Evolutionary conservation across 2,888 invertebrate genomes (phyloP).

Genomic region (Adelognathus sp.): DNA sequence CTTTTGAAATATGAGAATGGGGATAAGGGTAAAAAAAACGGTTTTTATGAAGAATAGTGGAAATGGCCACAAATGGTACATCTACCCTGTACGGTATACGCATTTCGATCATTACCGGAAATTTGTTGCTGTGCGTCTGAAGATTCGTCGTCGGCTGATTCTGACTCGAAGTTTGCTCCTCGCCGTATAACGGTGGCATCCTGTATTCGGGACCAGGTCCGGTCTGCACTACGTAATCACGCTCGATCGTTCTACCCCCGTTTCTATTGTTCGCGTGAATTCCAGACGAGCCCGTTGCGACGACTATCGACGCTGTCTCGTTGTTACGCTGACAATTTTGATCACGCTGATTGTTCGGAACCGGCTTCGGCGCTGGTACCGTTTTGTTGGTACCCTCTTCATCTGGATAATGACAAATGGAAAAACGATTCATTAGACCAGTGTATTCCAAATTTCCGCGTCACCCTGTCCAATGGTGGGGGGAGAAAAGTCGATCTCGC

Average conservation of each 20-base stretch:
- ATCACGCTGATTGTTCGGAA: constrained; percentile 77
- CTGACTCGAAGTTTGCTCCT: constrained; percentile 81
- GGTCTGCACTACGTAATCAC: constrained; percentile 41
- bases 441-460: no score
- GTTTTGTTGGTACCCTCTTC: constrained; percentile 85
- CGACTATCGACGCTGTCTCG: constrained; percentile 44
- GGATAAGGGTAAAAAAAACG: no score
- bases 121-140: constrained; percentile 90
- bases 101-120: constrained; percentile 85
- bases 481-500: no score
- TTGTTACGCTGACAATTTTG: constrained; percentile 43
- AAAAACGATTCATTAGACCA: not conserved
- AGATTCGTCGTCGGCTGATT: constrained; percentile 81
- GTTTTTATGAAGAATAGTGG: no score
- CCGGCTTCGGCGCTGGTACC: constrained; percentile 85
- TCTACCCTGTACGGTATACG: not conserved
- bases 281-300: constrained; percentile 12
- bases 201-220: constrained; percentile 73
- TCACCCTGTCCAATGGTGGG: no score
- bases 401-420: constrained; percentile 77
- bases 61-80: no score
- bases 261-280: constrained; percentile 36
- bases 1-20: no score
- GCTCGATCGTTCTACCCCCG: constrained; percentile 52
- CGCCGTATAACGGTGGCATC: constrained; percentile 79